These are phyloP conservation scores for Acyrthosiphon pisum DNA, from an alignment of 1,140 invertebrate species.

Conservation along the genomic window DNA sequence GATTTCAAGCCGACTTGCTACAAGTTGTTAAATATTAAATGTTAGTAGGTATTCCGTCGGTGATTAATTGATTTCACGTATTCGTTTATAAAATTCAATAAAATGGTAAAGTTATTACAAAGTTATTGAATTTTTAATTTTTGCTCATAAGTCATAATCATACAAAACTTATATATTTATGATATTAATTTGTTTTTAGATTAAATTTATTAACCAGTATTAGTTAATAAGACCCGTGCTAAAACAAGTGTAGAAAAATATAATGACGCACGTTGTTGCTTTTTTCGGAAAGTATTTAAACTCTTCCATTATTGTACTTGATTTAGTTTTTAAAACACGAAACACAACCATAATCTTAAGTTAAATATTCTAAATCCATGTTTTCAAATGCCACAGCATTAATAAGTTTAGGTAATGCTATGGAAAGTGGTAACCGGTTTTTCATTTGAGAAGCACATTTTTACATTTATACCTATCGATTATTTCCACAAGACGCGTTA, in stretches of 20 bases:
- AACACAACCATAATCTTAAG: neutral
- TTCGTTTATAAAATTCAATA: neutral
- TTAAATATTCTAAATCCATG: neutral
- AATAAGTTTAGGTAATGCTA: neutral
- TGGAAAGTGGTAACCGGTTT: conserved; percentile 31
- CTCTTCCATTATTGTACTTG: neutral
- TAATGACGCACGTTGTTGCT: neutral
- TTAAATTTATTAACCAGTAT: neutral
- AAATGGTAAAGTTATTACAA: neutral
- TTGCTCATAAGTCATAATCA: neutral
- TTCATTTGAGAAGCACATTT: neutral
- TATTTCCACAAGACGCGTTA: neutral
- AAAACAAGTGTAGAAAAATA: neutral
- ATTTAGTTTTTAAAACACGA: neutral
- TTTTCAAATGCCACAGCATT: neutral
- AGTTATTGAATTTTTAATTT: neutral
- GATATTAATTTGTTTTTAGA: neutral
- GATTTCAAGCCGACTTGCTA: neutral
- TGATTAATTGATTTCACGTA: neutral
- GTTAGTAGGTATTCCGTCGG: neutral
- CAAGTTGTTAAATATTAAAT: neutral
- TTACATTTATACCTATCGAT: neutral
- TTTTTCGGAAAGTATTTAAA: neutral
- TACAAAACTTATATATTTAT: neutral
- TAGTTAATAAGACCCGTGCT: neutral